phyloP scores from a whole-genome alignment of 2,888 invertebrate species.

The Melanargia galathea region DNA sequence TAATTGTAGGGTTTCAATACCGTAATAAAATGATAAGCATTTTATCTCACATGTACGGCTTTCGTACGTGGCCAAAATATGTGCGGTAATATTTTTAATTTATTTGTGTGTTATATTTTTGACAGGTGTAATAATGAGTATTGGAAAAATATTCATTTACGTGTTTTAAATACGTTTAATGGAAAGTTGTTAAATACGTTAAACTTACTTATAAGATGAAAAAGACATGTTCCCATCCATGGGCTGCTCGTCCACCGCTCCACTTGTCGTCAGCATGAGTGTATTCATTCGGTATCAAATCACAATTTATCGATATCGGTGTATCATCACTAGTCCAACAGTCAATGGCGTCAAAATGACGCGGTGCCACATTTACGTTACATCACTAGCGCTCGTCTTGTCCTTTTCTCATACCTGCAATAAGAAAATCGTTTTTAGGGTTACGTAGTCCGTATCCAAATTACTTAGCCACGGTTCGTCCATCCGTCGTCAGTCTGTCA shows the following conservation, averaged over 20 bases:
- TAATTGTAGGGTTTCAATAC: too few species aligned
- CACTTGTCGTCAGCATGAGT: constrained; percentile 76
- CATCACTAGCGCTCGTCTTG: constrained; percentile 58
- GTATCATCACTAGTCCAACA: constrained; percentile 62
- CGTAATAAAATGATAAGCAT: too few species aligned
- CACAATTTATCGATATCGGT: constrained; percentile 41
- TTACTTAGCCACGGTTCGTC: too few species aligned
- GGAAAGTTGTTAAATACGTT: not conserved
- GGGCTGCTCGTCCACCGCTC: constrained; percentile 71
- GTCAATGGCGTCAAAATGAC: constrained; percentile 59
- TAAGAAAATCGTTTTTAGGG: constrained; percentile 42
- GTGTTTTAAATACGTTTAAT: not conserved
- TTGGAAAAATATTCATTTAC: not conserved
- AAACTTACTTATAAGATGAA: constrained; percentile 72
- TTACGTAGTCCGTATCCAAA: too few species aligned
- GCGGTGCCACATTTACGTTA: constrained; percentile 57
- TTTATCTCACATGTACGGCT: too few species aligned
- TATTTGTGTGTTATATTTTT: too few species aligned
- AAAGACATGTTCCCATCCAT: constrained; percentile 76
- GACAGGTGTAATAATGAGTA: too few species aligned
- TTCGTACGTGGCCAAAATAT: too few species aligned
- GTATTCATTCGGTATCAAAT: constrained; percentile 69
- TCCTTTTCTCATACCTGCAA: constrained; percentile 57
- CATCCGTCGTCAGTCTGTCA: too few species aligned
- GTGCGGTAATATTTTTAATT: too few species aligned